Percentiles rank a stretch among this genome's conserved stretches.
Conservation (phyloP, 2,888 invertebrate species). For the Hetaerina titia region DNA sequence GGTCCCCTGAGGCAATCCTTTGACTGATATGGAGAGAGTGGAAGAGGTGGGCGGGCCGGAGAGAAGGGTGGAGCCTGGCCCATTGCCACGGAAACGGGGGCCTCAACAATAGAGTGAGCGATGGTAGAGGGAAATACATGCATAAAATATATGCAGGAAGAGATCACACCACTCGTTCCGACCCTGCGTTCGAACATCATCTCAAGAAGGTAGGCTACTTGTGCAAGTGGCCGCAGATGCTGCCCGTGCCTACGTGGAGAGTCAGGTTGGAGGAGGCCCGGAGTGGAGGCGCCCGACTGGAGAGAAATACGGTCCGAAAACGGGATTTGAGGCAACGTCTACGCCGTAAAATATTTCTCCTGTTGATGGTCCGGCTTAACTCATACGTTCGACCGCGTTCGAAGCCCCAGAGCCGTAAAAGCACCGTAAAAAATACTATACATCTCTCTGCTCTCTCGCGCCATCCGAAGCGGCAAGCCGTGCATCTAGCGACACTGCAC, state of each 20-base stretch:
- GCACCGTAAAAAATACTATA: not conserved
- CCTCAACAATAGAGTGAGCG: not conserved
- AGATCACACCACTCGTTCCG: not conserved
- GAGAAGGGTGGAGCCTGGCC: slow-evolving; percentile 30
- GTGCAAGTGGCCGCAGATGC: not conserved
- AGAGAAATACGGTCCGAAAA: not conserved
- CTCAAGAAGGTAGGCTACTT: not conserved
- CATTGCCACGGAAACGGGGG: slow-evolving; percentile 6
- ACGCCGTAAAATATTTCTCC: slow-evolving; percentile 12
- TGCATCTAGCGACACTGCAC: not conserved
- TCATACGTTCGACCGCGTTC: not conserved
- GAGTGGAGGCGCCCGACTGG: not conserved
- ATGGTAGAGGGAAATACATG: not conserved
- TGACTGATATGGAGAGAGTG: slow-evolving; percentile 54
- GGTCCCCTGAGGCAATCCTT: not conserved
- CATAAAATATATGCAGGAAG: not conserved
- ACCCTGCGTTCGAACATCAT: not conserved
- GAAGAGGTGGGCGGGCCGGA: not conserved
- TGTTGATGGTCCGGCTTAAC: slow-evolving; percentile 26
- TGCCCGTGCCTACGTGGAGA: not conserved
- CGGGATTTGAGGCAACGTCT: slow-evolving; percentile 9
- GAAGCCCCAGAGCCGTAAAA: slow-evolving; percentile 24
- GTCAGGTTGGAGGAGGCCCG: not conserved
- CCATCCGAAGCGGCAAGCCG: not conserved
- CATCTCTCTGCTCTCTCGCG: not conserved